A percentile compares a stretch with the other conserved stretches of the same genome.
Evolutionary conservation across 2,888 invertebrate species (phyloP).

Genomic region (Parnassius mnemosyne): DNA sequence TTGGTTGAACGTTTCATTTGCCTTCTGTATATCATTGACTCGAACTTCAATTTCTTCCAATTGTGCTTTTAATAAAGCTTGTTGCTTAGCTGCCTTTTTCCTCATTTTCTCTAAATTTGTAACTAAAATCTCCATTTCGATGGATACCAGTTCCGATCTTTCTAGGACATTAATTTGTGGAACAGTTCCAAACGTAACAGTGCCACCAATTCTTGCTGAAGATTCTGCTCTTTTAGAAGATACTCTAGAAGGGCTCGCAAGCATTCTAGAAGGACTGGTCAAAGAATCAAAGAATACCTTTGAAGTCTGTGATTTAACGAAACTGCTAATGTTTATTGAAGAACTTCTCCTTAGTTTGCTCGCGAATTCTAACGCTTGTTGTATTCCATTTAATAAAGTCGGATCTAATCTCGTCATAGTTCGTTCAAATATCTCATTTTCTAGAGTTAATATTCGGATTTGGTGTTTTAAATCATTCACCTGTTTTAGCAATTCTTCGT

Average conservation of each 20-base stretch:
- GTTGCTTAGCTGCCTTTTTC: constrained; percentile 54
- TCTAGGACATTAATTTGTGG: constrained; percentile 75
- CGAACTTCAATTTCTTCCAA: constrained; percentile 79
- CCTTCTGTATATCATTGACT: constrained; percentile 71
- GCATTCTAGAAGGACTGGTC: constrained; percentile 50
- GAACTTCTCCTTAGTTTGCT: constrained; percentile 50
- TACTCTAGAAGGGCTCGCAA: constrained; percentile 42
- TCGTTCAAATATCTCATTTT: constrained; percentile 77
- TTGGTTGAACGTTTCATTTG: constrained; percentile 70
- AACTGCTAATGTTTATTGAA: constrained; percentile 48
- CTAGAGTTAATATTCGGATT: constrained; percentile 56
- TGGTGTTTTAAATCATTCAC: constrained; percentile 56
- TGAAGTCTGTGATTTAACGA: constrained; percentile 54
- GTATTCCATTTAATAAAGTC: constrained; percentile 65
- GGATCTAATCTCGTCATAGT: constrained; percentile 71
- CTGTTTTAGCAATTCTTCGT: constrained; percentile 56
- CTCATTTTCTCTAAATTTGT: constrained; percentile 49
- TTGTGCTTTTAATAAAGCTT: constrained; percentile 68
- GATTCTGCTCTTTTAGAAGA: constrained; percentile 62
- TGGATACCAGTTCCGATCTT: constrained; percentile 70
- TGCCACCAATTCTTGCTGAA: constrained; percentile 57
- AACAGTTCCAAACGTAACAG: constrained; percentile 52
- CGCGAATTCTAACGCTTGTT: constrained; percentile 65
- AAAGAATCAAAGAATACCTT: constrained; percentile 47
- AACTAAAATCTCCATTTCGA: constrained; percentile 73